Conservation (phyloP, 2,113 vertebrate genomes). For the Megaleporinus macrocephalus region DNA sequence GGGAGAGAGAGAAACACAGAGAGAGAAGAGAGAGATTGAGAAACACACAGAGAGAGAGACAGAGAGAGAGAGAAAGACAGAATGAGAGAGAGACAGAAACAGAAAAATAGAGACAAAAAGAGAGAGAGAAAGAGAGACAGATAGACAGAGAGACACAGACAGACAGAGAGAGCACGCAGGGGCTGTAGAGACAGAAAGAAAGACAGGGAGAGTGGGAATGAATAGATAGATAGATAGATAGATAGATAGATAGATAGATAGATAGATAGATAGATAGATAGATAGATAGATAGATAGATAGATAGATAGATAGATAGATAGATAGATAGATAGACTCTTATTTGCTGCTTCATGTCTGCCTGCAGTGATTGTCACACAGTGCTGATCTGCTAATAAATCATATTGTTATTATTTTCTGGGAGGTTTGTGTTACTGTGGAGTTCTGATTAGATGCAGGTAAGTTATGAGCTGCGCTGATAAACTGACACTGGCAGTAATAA, state of each 20-base stretch:
- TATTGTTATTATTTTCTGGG: slow-evolving; percentile 7
- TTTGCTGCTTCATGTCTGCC: not conserved
- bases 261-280: too few relatives aligned
- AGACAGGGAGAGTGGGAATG: too few relatives aligned
- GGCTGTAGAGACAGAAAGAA: not conserved
- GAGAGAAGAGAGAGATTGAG: too few relatives aligned
- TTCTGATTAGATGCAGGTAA: slow-evolving; percentile 2
- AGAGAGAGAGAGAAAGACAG: not conserved
- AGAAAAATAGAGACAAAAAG: not conserved
- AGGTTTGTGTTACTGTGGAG: slow-evolving; percentile 21
- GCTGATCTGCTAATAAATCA: not conserved
- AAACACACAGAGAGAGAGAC: not conserved
- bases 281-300: too few relatives aligned
- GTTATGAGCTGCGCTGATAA: slow-evolving; percentile 7
- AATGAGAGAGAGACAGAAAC: not conserved
- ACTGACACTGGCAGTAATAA: slow-evolving; percentile 4
- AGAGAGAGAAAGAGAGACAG: not conserved
- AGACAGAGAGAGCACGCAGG: too few relatives aligned
- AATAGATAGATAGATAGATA: too few relatives aligned
- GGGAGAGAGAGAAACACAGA: not conserved
- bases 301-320: too few relatives aligned
- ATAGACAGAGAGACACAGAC: not conserved
- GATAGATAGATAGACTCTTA: not conserved
- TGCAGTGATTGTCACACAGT: slow-evolving; percentile 19
- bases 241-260: too few relatives aligned